phyloP scores from a whole-genome alignment of 2,113 vertebrate genomes.

The Cettia cetti region DNA sequence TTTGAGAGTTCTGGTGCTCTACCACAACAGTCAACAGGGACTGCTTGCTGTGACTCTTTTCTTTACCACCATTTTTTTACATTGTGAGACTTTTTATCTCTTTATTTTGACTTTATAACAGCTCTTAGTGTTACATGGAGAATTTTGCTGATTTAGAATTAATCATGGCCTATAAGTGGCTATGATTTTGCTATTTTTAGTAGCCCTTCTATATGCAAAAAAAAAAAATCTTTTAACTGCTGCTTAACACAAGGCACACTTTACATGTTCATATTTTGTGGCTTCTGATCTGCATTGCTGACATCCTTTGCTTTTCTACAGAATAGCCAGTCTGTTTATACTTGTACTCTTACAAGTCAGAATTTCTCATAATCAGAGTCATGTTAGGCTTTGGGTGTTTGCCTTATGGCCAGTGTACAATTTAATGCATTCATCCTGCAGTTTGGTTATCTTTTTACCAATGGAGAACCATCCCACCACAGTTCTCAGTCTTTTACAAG shows the following conservation, averaged over 20 bases:
- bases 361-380: background rate
- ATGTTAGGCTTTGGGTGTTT: background rate
- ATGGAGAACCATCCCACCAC: background rate
- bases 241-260: background rate
- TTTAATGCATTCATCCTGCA: background rate
- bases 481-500: background rate
- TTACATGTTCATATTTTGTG: background rate
- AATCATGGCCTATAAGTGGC: background rate
- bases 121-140: background rate
- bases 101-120: background rate
- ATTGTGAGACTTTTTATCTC: background rate
- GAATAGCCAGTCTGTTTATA: background rate
- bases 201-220: background rate
- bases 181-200: background rate
- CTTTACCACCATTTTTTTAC: background rate
- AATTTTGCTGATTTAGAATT: background rate
- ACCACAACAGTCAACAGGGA: background rate
- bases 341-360: background rate
- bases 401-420: background rate
- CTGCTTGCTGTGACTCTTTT: background rate
- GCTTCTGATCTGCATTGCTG: background rate
- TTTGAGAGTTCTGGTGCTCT: background rate
- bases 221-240: background rate
- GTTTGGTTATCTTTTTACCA: background rate
- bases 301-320: background rate